phyloP scores from a whole-genome alignment of 1,140 invertebrate genomes.

The Maniola jurtina region DNA sequence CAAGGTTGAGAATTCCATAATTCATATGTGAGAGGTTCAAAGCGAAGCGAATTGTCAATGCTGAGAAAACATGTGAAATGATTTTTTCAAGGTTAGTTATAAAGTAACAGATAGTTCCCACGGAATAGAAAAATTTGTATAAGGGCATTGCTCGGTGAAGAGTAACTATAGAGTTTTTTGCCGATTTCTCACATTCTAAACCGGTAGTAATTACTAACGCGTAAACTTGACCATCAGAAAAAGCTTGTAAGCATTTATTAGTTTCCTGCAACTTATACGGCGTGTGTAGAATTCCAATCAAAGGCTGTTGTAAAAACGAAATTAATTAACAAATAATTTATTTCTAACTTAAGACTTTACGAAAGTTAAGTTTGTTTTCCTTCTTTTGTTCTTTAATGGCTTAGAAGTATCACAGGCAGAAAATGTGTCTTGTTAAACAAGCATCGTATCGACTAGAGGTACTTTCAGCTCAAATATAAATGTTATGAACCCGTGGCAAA shows the following conservation, averaged over 20 bases:
- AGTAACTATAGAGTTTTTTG: background rate
- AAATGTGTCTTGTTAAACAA: too few species aligned
- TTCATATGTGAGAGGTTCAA: conserved; percentile 42
- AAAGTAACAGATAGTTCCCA: background rate
- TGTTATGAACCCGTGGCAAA: too few species aligned
- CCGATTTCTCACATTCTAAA: background rate
- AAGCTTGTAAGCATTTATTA: background rate
- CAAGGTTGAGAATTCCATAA: conserved; percentile 49
- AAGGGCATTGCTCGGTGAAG: background rate
- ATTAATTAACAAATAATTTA: too few species aligned
- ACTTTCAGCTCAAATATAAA: too few species aligned
- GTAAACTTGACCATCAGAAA: background rate
- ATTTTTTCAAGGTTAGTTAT: background rate
- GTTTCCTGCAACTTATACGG: background rate
- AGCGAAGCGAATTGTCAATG: conserved; percentile 33
- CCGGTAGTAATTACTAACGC: background rate
- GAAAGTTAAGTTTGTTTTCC: too few species aligned
- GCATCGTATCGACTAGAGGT: too few species aligned
- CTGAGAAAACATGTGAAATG: conserved; percentile 20
- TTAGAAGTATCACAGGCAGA: too few species aligned
- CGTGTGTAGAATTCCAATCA: too few species aligned
- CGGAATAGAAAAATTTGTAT: background rate
- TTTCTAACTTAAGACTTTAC: too few species aligned
- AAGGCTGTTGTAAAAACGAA: too few species aligned
- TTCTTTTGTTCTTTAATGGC: too few species aligned